phyloP scores from a whole-genome alignment of 1,140 invertebrate species.

The Cryptotermes secundus region DNA sequence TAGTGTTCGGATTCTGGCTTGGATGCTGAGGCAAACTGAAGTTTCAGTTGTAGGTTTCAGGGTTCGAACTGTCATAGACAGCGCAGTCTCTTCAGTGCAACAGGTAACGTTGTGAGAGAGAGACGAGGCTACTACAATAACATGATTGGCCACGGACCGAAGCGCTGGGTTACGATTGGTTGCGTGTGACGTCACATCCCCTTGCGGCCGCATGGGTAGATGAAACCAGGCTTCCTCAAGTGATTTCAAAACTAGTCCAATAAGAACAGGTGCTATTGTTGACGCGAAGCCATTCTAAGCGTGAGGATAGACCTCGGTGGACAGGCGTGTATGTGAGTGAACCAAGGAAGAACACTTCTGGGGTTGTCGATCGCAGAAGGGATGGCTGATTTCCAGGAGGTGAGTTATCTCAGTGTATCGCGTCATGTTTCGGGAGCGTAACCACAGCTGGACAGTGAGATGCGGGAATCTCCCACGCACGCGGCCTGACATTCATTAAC shows the following conservation, averaged over 20 bases:
- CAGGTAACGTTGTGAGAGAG: too few species aligned
- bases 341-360: not conserved
- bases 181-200: not conserved
- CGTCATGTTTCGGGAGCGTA: too few species aligned
- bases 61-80: too few species aligned
- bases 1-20: too few species aligned
- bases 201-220: not conserved
- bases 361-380: not conserved
- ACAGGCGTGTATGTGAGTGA: not conserved
- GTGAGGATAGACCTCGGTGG: not conserved
- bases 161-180: not conserved
- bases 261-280: conserved; percentile 34
- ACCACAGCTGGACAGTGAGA: too few species aligned
- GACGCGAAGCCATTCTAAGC: conserved; percentile 17
- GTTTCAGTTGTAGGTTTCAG: too few species aligned
- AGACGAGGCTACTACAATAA: too few species aligned
- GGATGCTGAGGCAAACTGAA: too few species aligned
- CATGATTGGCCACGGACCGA: not conserved
- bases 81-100: too few species aligned
- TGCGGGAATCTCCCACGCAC: too few species aligned
- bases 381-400: conserved; percentile 32
- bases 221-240: conserved; percentile 21
- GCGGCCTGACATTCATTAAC: too few species aligned
- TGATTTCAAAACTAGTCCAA: conserved; percentile 32
- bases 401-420: not conserved